Base-by-base conservation (phyloP, 2,113 vertebrate genomes). In the Serinus canaria region DNA sequence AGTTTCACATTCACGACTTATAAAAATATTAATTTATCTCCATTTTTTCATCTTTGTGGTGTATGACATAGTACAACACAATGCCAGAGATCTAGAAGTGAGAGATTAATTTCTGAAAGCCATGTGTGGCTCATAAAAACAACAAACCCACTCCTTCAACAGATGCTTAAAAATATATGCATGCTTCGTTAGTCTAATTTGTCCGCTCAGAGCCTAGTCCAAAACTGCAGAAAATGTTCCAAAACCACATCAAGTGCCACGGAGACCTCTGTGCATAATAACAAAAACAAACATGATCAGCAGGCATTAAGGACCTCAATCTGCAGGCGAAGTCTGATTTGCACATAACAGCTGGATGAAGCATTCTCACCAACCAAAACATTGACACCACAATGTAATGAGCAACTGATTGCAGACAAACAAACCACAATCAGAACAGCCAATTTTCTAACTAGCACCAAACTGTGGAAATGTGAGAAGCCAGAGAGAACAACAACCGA, bases 221-320 rank as follows among this genome's bases (percentile, higher is more conserved):
- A 85, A 95, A 94, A 87, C 37, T 41, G 70, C 37, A 80, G 56
- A 97, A 85, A 67, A 69, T 35, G 59, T 93, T 96, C 90, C 95
- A 95, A 97, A 97, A 94, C 96, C 97, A 98, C 96, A 98, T 98
- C 95, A 98, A 97, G 77, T 53, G 50, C 72, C 28, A 72, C 27
- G 1, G 74, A 70, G 87, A 85, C 93, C 15, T 33, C 88, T 43
- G 69, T 76, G 91, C 25, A 78, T 94, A 97, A 96, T 92, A 96
- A 96, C 83, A 96, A 96, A 98, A 97, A 83, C 94, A 97, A 97
- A 98, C 96, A 97, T 9, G 39, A 97, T 96, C 97, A 97, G 96
- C 95, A 95, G 73, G 90, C 86, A 95, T 95, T 91, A 90, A 85
- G 92, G 53, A 91, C 68, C 84, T 96, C 75, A 94, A 86, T 96